phyloP scores from a whole-genome alignment of 2,113 vertebrate species.

The Platycercus adscitus region DNA sequence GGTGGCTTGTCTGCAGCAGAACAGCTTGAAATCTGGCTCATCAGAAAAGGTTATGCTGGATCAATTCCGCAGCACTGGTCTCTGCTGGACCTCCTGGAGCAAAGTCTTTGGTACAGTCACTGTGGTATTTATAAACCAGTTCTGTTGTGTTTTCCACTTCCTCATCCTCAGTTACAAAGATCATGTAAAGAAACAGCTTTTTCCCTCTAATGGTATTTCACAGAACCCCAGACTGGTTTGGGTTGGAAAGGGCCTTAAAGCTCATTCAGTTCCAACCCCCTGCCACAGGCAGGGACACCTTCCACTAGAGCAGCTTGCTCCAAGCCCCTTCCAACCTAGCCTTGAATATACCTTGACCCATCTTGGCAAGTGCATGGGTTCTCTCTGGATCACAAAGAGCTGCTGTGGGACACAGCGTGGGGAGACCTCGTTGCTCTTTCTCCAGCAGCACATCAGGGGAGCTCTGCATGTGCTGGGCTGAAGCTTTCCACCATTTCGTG shows the following conservation, averaged over 20 bases:
- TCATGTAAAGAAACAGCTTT: fast-evolving
- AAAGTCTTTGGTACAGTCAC: background rate
- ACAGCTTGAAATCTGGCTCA: background rate
- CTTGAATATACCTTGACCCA: background rate
- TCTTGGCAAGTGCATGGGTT: background rate
- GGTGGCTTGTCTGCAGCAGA: background rate
- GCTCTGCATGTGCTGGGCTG: background rate
- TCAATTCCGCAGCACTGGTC: fast-evolving
- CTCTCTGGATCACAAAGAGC: background rate
- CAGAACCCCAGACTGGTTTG: background rate
- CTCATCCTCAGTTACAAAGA: fast-evolving
- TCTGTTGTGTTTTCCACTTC: background rate
- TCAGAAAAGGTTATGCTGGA: fast-evolving
- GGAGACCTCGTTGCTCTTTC: fast-evolving
- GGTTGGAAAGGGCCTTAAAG: background rate
- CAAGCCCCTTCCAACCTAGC: background rate
- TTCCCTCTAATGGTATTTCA: fast-evolving
- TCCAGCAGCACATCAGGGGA: background rate
- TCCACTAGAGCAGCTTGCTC: background rate
- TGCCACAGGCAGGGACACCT: background rate
- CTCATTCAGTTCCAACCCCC: no score
- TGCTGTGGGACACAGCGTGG: background rate
- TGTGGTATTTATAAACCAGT: fast-evolving
- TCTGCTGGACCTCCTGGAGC: background rate
- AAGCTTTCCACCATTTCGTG: background rate